These are phyloP conservation scores for Meloidogyne chitwoodi DNA, from an alignment of 1,140 invertebrate genomes.

Conservation along the genomic window DNA sequence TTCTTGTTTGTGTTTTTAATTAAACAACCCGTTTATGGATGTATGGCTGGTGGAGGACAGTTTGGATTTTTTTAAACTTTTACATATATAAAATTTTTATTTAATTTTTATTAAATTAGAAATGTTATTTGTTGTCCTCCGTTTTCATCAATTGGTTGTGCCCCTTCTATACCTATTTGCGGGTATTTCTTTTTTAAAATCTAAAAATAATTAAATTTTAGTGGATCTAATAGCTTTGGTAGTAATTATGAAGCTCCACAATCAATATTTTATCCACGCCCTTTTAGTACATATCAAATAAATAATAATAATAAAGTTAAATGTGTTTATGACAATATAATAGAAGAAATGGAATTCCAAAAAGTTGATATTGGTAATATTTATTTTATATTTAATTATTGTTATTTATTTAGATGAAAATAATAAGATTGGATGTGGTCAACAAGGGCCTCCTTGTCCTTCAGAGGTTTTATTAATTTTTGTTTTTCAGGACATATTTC, in stretches of 20 bases:
- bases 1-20: not conserved
- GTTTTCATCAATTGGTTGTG: conserved; percentile 11
- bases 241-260: conserved; percentile 7
- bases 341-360: not conserved
- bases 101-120: not conserved
- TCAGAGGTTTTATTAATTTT: not conserved
- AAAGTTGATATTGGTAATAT: not conserved
- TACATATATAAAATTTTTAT: not conserved
- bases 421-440: not conserved
- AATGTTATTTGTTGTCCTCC: conserved; percentile 17
- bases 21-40: not conserved
- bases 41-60: conserved; percentile 19
- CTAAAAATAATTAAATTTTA: conserved; percentile 2
- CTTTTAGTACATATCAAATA: conserved; percentile 16
- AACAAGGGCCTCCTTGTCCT: not conserved
- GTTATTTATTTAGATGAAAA: not conserved
- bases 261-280: conserved; percentile 5
- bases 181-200: not conserved
- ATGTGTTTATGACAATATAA: not conserved
- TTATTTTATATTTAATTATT: not conserved
- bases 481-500: no score
- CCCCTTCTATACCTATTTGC: conserved; percentile 13
- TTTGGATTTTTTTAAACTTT: not conserved
- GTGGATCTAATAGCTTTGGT: not conserved
- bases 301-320: not conserved